phyloP scores from a whole-genome alignment of 37 sponge, comb jelly and placozoan genomes.

The Dysidea cf. avara region DNA sequence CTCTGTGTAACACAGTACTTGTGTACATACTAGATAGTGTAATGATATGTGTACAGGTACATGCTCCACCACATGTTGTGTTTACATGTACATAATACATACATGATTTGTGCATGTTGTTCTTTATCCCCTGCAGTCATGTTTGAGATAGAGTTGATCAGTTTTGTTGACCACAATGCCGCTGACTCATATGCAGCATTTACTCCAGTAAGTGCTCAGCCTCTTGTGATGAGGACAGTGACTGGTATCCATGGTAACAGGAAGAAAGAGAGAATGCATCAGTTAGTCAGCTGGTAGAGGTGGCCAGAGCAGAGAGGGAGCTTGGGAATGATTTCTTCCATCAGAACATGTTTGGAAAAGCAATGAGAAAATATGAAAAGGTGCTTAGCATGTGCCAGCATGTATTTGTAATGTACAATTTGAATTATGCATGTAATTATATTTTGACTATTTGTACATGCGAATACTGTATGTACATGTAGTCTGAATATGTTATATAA shows the following conservation, averaged over 20 bases:
- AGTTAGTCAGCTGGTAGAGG: slow-evolving; percentile 53
- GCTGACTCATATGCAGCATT: slow-evolving; percentile 53
- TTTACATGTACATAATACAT: background rate
- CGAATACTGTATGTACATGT: too few relatives aligned
- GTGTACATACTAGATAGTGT: background rate
- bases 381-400: too few relatives aligned
- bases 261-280: slow-evolving; percentile 46
- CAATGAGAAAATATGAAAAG: slow-evolving; percentile 57
- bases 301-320: slow-evolving; percentile 61
- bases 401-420: too few relatives aligned
- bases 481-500: too few relatives aligned
- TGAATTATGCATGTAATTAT: too few relatives aligned
- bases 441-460: too few relatives aligned
- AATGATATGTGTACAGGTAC: background rate
- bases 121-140: slow-evolving; percentile 39
- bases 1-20: background rate
- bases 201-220: slow-evolving; percentile 19
- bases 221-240: too few relatives aligned
- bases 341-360: slow-evolving; percentile 44
- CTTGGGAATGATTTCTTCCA: slow-evolving; percentile 83
- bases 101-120: background rate
- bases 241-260: background rate
- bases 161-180: slow-evolving; percentile 71
- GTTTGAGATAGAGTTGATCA: slow-evolving; percentile 87
- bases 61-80: background rate